These are phyloP conservation scores for Boloria euphrosyne DNA, from an alignment of 2,888 invertebrate species.

Conservation along the genomic window DNA sequence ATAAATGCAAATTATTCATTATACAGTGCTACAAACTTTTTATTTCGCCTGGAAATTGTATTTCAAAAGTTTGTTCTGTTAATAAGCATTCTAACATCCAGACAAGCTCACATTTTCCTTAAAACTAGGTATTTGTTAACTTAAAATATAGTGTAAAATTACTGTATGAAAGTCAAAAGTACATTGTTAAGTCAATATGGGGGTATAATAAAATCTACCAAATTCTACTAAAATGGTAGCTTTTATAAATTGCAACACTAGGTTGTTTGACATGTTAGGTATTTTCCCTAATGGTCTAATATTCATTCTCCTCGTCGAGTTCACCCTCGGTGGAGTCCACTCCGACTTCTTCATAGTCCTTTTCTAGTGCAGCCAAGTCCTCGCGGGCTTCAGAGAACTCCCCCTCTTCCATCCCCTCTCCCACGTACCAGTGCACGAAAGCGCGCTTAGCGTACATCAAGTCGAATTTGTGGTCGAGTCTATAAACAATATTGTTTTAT, in stretches of 20 bases:
- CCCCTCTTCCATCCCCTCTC: conserved; percentile 94
- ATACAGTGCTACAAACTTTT: conserved; percentile 53
- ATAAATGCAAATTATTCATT: conserved; percentile 63
- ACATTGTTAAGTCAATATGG: conserved; percentile 11
- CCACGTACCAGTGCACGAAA: conserved; percentile 97
- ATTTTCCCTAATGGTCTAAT: conserved; percentile 58
- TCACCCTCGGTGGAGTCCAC: conserved; percentile 88
- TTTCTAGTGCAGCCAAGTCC: conserved; percentile 90
- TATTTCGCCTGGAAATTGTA: conserved; percentile 50
- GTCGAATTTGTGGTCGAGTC: conserved; percentile 97
- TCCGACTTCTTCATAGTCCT: conserved; percentile 91
- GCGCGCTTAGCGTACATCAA: conserved; percentile 98
- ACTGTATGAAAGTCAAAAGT: conserved; percentile 24
- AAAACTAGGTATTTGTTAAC: conserved; percentile 40
- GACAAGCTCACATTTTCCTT: conserved; percentile 50
- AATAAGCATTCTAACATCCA: conserved; percentile 43
- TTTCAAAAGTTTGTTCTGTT: conserved; percentile 63
- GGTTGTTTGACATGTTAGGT: conserved; percentile 5
- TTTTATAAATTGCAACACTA: background rate
- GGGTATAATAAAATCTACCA: conserved; percentile 28
- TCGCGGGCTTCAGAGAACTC: conserved; percentile 94
- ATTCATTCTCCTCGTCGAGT: conserved; percentile 86
- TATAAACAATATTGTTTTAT: conserved; percentile 52
- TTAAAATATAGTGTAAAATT: conserved; percentile 36
- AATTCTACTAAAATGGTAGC: conserved; percentile 18